Percentiles rank a stretch among this genome's conserved stretches.
These are phyloP conservation scores for Microplitis deprimator DNA, from an alignment of 2,888 invertebrate species.

Conservation along the genomic window DNA sequence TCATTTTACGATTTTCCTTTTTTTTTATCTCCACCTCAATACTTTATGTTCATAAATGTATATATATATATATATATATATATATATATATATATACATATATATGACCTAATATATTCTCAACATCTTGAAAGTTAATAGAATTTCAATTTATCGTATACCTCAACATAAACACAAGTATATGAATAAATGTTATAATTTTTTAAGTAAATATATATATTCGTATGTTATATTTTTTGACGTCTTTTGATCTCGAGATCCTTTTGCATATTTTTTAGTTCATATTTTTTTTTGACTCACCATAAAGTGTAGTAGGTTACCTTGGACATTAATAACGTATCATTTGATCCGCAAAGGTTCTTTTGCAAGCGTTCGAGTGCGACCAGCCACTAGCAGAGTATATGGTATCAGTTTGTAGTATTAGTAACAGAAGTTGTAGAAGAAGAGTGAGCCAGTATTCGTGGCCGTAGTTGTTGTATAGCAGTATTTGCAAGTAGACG, in stretches of 20 bases:
- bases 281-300: not conserved
- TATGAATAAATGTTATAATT: not conserved
- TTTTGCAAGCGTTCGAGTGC: conserved; percentile 6
- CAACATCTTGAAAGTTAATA: conserved; percentile 17
- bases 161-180: not conserved
- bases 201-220: not conserved
- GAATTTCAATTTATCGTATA: conserved; percentile 12
- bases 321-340: conserved; percentile 39
- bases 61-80: not conserved
- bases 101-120: conserved; percentile 12
- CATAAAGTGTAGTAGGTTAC: not conserved
- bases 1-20: conserved; percentile 18
- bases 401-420: not conserved
- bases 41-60: not conserved
- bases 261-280: not conserved
- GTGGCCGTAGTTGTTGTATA: not conserved
- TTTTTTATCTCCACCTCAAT: conserved; percentile 6
- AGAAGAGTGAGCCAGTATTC: not conserved
- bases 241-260: not conserved
- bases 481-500: conserved; percentile 16
- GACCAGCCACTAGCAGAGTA: not conserved
- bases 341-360: conserved; percentile 33
- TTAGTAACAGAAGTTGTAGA: not conserved
- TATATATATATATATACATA: not conserved
- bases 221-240: not conserved